Evolutionary conservation across 2,888 invertebrate genomes (phyloP), one percentile per base, ranked within the genome.

Genomic region (Strigamia crassipes): DNA sequence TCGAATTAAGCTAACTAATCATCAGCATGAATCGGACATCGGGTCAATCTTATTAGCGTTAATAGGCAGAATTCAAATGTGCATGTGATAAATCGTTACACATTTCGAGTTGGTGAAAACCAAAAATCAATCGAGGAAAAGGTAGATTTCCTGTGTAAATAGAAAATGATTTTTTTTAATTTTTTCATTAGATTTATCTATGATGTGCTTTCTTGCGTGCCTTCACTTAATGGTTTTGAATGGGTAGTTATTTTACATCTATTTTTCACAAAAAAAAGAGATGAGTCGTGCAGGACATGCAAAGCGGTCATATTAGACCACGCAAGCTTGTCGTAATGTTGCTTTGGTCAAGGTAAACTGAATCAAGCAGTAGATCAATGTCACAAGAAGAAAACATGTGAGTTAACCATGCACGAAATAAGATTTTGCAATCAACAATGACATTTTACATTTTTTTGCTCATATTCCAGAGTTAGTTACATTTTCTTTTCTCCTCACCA

Each of bases 211-310:
- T 73, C 73, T 73, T 73, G 73, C 73, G 73, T 73, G 73, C 31
- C 73, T n/a, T 73, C 73, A 73, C 4, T 73, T 27, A 73, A 73
- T 31, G 27, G 73, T 27, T 18, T 56, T 56, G 56, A 31, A 31
- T 73, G 73, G 12, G 31, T 31, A 13, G 31, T 8, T 2, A 13
- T 31, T 73, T 73, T 73, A 31, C 73, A 73, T 31, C 27, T 73
- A 23, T n/a, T 73, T 23, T 27, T 27, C 23, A 73, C 27, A 27
- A 27, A 73, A 73, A 73, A 73, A 73, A 31, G 13, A 73, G 31
- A 73, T 31, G 73, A 73, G 73, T 73, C 73, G 73, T 73, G 73
- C 73, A 73, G 73, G 73, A 73, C 73, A 73, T 73, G 73, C 73
- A 73, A 73, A 73, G 27, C 73, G 73, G 27, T 73, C 73, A 73